Evolutionary conservation across 2,888 invertebrate genomes (phyloP).

Genomic region (Lasioglossum pauxillum): DNA sequence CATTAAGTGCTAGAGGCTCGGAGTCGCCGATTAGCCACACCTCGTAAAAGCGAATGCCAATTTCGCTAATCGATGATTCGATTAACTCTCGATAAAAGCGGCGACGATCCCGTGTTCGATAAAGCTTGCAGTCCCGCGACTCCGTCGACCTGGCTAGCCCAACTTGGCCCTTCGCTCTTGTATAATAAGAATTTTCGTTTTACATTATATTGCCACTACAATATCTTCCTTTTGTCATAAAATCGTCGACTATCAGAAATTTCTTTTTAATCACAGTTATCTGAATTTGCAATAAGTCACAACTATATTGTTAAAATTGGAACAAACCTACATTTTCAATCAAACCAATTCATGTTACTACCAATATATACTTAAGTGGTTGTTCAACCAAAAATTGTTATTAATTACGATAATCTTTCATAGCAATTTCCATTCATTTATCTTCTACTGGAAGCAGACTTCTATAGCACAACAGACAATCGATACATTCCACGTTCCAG

Average conservation of each 20-base stretch:
- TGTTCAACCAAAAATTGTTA: too few relatives aligned
- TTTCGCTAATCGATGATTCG: constrained; percentile 73
- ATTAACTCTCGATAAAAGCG: constrained; percentile 48
- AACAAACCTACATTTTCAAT: too few relatives aligned
- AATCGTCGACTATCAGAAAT: not conserved
- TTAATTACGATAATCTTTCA: too few relatives aligned
- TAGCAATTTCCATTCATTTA: too few relatives aligned
- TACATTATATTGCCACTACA: not conserved
- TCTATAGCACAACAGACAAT: too few relatives aligned
- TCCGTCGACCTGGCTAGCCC: not conserved
- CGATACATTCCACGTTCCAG: too few relatives aligned
- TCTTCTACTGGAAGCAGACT: too few relatives aligned
- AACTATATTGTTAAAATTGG: too few relatives aligned
- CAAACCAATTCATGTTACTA: not conserved
- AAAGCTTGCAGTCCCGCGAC: not conserved
- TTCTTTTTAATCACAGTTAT: too few relatives aligned
- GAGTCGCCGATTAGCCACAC: constrained; percentile 74
- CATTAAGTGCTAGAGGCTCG: constrained; percentile 67
- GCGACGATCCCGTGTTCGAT: constrained; percentile 22
- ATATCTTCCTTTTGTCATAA: not conserved
- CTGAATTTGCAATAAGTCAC: too few relatives aligned
- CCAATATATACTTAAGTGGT: not conserved
- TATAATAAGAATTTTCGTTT: not conserved
- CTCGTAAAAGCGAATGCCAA: constrained; percentile 73
- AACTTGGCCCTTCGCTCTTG: not conserved